Percentiles rank a stretch among this genome's conserved stretches.
phyloP scores from a whole-genome alignment of 2,113 vertebrate genomes.

The Brachypodius melanocephalos region DNA sequence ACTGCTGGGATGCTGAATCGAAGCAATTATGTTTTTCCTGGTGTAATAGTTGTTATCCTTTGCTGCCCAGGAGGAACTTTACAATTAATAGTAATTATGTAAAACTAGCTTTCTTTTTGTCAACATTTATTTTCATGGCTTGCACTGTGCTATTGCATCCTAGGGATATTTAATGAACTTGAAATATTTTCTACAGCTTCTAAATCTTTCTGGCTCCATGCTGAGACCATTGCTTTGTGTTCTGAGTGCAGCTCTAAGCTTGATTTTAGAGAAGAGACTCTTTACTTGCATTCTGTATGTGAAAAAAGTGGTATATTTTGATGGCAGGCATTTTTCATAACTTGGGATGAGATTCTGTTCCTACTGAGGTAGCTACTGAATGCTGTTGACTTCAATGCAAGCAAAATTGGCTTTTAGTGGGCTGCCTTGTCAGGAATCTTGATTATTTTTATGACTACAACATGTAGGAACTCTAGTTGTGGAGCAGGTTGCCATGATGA shows the following conservation, averaged over 20 bases:
- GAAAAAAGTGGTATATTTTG: neutral
- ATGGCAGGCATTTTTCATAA: neutral
- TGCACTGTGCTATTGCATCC: neutral
- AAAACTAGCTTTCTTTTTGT: neutral
- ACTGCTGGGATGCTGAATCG: neutral
- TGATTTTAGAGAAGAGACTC: neutral
- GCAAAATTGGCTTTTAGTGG: neutral
- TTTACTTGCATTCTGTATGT: neutral
- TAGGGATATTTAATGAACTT: slow-evolving; percentile 18
- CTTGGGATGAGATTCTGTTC: neutral
- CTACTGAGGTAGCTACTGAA: neutral
- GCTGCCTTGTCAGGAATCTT: neutral
- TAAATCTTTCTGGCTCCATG: neutral
- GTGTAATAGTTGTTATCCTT: neutral
- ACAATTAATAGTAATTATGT: slow-evolving; percentile 25
- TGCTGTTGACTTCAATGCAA: neutral
- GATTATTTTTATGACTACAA: neutral
- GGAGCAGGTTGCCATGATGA: neutral
- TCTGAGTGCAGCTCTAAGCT: neutral
- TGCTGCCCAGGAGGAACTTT: slow-evolving; percentile 15
- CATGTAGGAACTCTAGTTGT: neutral
- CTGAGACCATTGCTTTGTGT: neutral
- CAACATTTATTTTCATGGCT: slow-evolving; percentile 6
- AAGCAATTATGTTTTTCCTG: neutral
- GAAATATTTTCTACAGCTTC: neutral